Conservation (phyloP, 2,888 invertebrate genomes). For the Ischnura elegans region DNA sequence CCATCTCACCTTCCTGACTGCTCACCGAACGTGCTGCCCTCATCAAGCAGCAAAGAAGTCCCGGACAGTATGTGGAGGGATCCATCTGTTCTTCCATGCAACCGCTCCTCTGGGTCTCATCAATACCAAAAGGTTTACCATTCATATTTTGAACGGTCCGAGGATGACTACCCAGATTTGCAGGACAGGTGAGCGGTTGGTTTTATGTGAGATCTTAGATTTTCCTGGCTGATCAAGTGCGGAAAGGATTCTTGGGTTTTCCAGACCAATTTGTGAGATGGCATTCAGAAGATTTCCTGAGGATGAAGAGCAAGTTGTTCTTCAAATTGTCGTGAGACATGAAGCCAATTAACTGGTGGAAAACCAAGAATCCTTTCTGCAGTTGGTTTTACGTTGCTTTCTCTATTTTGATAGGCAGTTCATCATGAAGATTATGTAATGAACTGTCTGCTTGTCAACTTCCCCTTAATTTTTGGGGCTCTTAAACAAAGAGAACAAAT, state of each 20-base stretch:
- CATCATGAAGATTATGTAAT: too few relatives aligned
- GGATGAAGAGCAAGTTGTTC: too few relatives aligned
- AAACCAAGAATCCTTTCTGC: too few relatives aligned
- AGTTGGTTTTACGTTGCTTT: background rate
- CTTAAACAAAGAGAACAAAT: too few relatives aligned
- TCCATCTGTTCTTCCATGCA: constrained; percentile 12
- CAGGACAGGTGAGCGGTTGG: constrained; percentile 83
- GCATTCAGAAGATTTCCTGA: too few relatives aligned
- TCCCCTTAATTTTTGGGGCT: too few relatives aligned
- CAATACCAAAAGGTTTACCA: constrained; percentile 80
- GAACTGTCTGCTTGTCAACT: too few relatives aligned
- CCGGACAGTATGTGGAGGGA: constrained; percentile 67
- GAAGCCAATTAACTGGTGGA: too few relatives aligned
- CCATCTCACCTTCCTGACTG: constrained; percentile 39
- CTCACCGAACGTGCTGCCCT: constrained; percentile 3
- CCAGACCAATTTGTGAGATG: too few relatives aligned
- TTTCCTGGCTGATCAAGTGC: background rate
- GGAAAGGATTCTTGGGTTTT: too few relatives aligned
- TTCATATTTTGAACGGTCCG: constrained; percentile 85
- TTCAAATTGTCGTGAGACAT: too few relatives aligned
- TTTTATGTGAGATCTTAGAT: constrained; percentile 69
- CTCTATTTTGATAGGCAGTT: too few relatives aligned
- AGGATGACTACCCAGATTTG: constrained; percentile 83
- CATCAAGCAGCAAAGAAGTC: constrained; percentile 1
- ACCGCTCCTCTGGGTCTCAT: constrained; percentile 42